Evolutionary conservation across 2,113 vertebrate species (phyloP).

Genomic region (Oncorhynchus tshawytscha): DNA sequence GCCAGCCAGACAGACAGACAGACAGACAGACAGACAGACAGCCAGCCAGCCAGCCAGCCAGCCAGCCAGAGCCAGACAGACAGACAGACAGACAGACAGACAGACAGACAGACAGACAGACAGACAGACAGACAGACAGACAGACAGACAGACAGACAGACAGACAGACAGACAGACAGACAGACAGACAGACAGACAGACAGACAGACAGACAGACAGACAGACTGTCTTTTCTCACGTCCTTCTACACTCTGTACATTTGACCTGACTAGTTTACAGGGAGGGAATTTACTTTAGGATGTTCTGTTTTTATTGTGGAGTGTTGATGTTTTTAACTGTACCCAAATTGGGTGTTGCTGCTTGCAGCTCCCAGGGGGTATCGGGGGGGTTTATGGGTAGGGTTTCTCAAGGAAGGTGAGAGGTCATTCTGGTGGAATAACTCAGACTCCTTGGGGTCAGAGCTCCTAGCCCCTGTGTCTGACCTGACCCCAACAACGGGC

Average conservation of each 20-base stretch:
- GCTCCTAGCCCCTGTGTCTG: no score
- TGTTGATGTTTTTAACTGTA: conserved; percentile 14
- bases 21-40: no score
- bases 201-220: neutral
- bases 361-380: neutral
- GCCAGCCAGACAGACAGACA: no score
- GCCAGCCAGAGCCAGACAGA: no score
- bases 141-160: conserved; percentile 11
- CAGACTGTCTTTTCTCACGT: conserved; percentile 29
- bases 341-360: conserved; percentile 34
- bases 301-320: neutral
- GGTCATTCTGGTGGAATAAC: conserved; percentile 50
- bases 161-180: no score
- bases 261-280: no score
- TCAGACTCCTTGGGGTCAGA: conserved; percentile 3
- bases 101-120: no score
- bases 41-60: no score
- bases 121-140: no score
- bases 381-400: neutral
- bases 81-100: no score
- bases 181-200: neutral
- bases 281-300: neutral
- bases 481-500: no score
- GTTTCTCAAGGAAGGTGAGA: conserved; percentile 40
- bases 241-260: no score